A percentile compares a stretch with the other conserved stretches of the same genome.
Conservation (phyloP, 2,797 vertebrate genomes). For the Diplodus sargus region DNA sequence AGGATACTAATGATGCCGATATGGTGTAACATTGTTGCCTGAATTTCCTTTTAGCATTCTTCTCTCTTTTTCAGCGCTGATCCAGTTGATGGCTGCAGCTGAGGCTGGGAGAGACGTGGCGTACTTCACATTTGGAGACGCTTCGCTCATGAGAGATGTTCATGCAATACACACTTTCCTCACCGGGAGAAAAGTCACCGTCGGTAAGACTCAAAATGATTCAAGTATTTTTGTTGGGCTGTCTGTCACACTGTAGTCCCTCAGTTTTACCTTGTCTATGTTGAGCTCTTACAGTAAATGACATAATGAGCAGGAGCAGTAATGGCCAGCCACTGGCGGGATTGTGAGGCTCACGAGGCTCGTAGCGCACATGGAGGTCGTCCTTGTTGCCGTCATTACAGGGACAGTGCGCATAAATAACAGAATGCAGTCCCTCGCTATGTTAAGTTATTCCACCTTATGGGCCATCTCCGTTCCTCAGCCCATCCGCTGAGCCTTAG, state of each 20-base stretch:
- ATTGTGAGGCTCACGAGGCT: conserved; percentile 26
- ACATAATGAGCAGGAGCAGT: conserved; percentile 30
- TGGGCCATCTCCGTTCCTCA: conserved; percentile 56
- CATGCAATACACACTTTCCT: conserved; percentile 91
- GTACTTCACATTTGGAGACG: conserved; percentile 97
- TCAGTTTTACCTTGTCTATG: not conserved
- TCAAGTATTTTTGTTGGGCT: not conserved
- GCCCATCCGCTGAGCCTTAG: conserved; percentile 70
- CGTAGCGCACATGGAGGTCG: conserved; percentile 25
- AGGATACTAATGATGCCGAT: conserved; percentile 16
- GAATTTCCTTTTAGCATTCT: conserved; percentile 6
- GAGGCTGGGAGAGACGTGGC: conserved; percentile 93
- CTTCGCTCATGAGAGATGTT: conserved; percentile 93
- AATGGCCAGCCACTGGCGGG: conserved; percentile 22
- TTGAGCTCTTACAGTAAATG: conserved; percentile 36
- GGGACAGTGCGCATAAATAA: conserved; percentile 58
- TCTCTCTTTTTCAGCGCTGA: conserved; percentile 86
- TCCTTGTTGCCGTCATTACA: conserved; percentile 55
- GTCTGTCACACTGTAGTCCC: not conserved
- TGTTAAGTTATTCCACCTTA: conserved; percentile 76
- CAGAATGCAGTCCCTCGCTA: conserved; percentile 45
- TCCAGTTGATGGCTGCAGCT: conserved; percentile 95
- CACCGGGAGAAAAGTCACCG: conserved; percentile 85
- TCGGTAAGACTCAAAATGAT: conserved; percentile 87
- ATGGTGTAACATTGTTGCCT: conserved; percentile 1